These are phyloP conservation scores for Ambastaia sidthimunki DNA, from an alignment of 2,797 vertebrate genomes.

Conservation along the genomic window DNA sequence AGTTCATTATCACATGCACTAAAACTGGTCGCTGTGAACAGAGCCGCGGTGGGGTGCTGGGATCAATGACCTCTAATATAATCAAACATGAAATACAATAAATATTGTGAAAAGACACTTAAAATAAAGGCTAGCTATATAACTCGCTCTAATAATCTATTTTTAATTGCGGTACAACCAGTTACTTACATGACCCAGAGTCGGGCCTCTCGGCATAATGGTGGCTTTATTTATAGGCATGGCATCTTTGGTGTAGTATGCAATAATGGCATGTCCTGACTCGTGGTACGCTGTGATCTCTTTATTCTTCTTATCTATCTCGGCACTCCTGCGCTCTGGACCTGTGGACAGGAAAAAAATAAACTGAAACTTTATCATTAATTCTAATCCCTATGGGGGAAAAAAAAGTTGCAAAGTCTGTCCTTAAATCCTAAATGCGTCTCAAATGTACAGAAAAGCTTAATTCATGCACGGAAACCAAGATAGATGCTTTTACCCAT, in stretches of 20 bases:
- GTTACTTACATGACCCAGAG: constrained; percentile 90
- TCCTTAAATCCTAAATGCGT: not conserved
- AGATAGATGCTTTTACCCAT: constrained; percentile 81
- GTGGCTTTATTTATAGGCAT: constrained; percentile 99
- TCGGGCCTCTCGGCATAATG: constrained; percentile 96
- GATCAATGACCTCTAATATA: too few species aligned
- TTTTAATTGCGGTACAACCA: too few species aligned
- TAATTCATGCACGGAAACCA: not conserved
- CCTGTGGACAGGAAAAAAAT: constrained; percentile 72
- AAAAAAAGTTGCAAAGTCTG: not conserved
- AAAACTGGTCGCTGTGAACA: too few species aligned
- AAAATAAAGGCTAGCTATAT: too few species aligned
- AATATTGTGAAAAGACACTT: too few species aligned
- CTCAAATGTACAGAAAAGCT: too few species aligned
- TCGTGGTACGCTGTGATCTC: constrained; percentile 95
- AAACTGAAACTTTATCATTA: not conserved
- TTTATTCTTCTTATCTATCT: constrained; percentile 94
- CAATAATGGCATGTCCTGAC: constrained; percentile 96
- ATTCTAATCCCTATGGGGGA: not conserved
- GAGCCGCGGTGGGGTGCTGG: too few species aligned
- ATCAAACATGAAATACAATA: too few species aligned
- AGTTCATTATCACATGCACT: too few species aligned
- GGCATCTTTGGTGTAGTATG: constrained; percentile 95
- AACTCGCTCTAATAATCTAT: too few species aligned
- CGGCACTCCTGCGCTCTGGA: constrained; percentile 93